Evolutionary conservation across 2,113 vertebrate species (phyloP).

Genomic region (Ondatra zibethicus): DNA sequence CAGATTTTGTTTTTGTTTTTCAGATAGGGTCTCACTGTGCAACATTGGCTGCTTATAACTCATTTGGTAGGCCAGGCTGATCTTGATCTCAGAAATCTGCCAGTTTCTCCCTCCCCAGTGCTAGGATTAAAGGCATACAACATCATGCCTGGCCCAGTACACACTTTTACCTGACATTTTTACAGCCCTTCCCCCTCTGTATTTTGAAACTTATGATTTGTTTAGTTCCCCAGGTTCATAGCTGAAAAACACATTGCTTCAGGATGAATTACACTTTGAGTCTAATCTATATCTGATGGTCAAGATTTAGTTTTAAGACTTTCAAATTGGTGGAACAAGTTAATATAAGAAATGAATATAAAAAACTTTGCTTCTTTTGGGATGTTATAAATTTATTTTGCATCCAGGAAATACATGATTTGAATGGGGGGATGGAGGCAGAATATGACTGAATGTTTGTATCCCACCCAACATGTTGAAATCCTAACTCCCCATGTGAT

Average conservation of each 20-base stretch:
- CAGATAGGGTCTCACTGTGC: neutral
- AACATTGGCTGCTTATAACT: neutral
- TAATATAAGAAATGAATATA: neutral
- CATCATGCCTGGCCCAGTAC: neutral
- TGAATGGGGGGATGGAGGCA: neutral
- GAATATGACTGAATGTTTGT: neutral
- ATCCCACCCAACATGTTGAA: neutral
- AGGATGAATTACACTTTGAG: neutral
- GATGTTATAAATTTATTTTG: conserved; percentile 26
- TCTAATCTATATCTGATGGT: conserved; percentile 8
- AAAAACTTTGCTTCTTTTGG: neutral
- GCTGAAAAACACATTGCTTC: neutral
- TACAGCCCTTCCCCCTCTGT: neutral
- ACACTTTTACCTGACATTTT: neutral
- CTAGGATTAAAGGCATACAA: neutral
- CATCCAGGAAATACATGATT: neutral
- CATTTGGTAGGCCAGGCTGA: neutral
- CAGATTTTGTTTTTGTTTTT: neutral
- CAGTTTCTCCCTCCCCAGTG: neutral
- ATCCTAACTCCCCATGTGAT: neutral
- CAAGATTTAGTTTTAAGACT: conserved; percentile 10
- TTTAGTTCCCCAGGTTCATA: neutral
- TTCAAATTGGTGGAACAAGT: neutral
- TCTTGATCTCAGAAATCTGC: neutral
- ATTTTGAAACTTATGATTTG: neutral